phyloP scores from a whole-genome alignment of 2,797 vertebrate genomes.

The Pantherophis vulpinus region DNA sequence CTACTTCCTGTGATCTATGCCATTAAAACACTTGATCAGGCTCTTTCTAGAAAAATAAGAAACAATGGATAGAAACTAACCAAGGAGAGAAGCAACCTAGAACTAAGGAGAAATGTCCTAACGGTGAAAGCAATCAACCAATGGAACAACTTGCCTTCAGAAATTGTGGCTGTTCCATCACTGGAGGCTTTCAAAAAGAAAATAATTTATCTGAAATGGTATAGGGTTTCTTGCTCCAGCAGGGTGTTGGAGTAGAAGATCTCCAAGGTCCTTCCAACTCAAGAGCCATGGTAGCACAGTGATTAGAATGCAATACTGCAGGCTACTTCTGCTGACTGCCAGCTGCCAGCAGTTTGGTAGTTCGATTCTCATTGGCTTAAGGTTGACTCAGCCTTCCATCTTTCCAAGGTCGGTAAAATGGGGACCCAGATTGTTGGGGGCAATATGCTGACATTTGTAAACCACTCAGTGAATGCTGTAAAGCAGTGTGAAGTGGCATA shows the following conservation, averaged over 20 bases:
- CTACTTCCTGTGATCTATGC: neutral
- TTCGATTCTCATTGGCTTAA: too few relatives aligned
- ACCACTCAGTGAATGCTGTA: too few relatives aligned
- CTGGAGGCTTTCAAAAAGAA: neutral
- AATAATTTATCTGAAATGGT: neutral
- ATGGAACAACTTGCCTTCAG: neutral
- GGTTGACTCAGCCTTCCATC: too few relatives aligned
- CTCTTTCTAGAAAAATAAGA: neutral
- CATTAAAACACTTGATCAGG: neutral
- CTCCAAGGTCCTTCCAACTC: neutral
- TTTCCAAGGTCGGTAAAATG: too few relatives aligned
- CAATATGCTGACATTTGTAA: too few relatives aligned
- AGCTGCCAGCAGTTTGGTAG: too few relatives aligned
- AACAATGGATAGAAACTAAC: neutral
- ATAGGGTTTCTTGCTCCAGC: neutral
- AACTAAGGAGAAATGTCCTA: neutral
- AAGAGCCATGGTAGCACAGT: too few relatives aligned
- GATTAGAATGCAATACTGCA: too few relatives aligned
- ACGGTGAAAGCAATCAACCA: neutral
- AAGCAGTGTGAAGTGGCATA: too few relatives aligned
- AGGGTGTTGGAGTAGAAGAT: neutral
- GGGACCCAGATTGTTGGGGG: too few relatives aligned
- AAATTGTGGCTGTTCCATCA: neutral
- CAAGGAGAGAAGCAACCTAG: neutral
- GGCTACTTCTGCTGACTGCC: too few relatives aligned